A percentile compares a stretch with the other conserved stretches of the same genome.
Evolutionary conservation across 2,113 vertebrate genomes (phyloP).

Genomic region (Lethenteron reissneri): DNA sequence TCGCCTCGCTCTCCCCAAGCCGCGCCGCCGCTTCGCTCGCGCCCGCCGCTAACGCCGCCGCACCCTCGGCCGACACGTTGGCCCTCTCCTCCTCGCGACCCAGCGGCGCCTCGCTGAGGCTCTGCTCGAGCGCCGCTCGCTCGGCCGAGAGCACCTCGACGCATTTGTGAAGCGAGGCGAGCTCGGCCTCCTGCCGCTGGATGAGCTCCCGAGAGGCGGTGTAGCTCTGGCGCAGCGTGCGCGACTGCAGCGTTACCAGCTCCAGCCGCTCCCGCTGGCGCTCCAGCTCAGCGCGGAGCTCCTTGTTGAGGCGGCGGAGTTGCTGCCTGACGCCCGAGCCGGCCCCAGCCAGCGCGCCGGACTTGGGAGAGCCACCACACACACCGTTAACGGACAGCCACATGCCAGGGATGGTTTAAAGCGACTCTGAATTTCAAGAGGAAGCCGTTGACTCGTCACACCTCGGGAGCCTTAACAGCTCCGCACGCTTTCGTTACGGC

Average conservation of each 20-base stretch:
- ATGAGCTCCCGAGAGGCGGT: conserved; percentile 62
- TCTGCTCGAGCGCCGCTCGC: too few species aligned
- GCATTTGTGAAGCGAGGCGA: conserved; percentile 13
- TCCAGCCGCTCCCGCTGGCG: conserved; percentile 60
- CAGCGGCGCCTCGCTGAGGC: conserved; percentile 14
- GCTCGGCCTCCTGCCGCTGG: conserved; percentile 53
- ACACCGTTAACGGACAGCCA: too few species aligned
- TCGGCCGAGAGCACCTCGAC: too few species aligned
- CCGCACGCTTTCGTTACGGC: too few species aligned
- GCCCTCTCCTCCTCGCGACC: conserved; percentile 51
- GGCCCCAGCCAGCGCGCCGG: conserved; percentile 11
- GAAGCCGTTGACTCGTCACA: too few species aligned
- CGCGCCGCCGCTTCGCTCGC: conserved; percentile 20
- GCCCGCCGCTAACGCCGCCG: conserved; percentile 34
- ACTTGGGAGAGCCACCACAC: too few species aligned
- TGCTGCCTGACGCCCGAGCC: conserved; percentile 55
- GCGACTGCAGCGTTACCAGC: conserved; percentile 53
- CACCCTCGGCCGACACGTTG: conserved; percentile 37
- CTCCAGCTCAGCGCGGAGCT: conserved; percentile 61
- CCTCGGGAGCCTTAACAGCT: too few species aligned
- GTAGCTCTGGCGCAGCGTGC: conserved; percentile 54
- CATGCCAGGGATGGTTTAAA: too few species aligned
- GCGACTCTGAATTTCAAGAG: too few species aligned
- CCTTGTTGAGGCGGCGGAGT: conserved; percentile 64
- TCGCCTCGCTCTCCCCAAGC: conserved; percentile 56